Evolutionary conservation across 2,888 invertebrate species (phyloP), one percentile per base, ranked within the genome.

Genomic region (Ptilodon capucinus): DNA sequence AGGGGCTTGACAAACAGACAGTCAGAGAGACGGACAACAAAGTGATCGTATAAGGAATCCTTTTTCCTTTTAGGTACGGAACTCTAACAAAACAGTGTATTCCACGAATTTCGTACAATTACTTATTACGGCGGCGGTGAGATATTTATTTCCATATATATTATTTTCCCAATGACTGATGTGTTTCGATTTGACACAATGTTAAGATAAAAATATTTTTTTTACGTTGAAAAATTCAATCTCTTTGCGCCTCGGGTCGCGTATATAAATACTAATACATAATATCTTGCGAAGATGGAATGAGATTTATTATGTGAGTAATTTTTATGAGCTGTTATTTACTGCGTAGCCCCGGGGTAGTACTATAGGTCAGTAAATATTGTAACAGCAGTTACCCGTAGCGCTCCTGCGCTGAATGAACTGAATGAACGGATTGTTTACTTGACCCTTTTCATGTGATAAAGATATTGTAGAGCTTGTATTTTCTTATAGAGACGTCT

Each of bases 241-340:
- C 35, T 28, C 40, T 36, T 48, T 44, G 40, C 28, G 21, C 28
- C 40, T 19, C 9, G 34, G 39, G 25, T n/a, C 14, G 39, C 14
- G 40, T 44, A 28, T 49, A 46, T 42, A 50, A 50, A 50, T 50
- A 40, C 42, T 42, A 42, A 42, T 46, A 42, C 40, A 40, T 28
- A n/a, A n/a, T n/a, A 28, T 41, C 40, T 42, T 35, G 38, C 18
- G 21, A 40, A 28, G 17, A 18, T 28, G 32, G 35, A 30, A 40
- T 42, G 38, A 40, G 39, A 46, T 46, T 43, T 40, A 50, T 47
- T 44, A 36, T 14, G 23, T 44, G 18, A 30, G 16, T 44, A 30
- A 46, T 46, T 40, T 50, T 43, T 40, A 35, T 36, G 21, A 28
- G 35, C 25, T 34, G 36, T 44, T 36, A 44, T n/a, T n/a, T 42